Conservation (phyloP, 2,113 vertebrate genomes). For the Petromus typicus region DNA sequence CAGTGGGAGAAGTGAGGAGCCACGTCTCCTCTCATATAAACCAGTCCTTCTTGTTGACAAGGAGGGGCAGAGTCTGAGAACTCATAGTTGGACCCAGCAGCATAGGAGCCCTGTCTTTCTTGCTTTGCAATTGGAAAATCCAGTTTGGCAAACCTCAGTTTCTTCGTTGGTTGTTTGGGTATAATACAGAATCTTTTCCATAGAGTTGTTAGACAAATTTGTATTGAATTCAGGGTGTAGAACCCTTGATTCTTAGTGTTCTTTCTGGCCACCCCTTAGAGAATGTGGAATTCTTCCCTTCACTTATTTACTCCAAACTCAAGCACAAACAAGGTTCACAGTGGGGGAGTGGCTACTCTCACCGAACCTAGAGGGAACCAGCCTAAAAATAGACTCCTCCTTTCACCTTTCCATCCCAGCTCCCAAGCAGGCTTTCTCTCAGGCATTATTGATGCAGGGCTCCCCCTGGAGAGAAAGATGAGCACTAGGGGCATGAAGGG, state of each 20-base stretch:
- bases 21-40: accelerated
- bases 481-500: not conserved
- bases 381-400: not conserved
- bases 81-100: not conserved
- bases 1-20: not conserved
- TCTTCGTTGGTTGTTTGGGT: not conserved
- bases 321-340: not conserved
- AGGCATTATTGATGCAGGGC: not conserved
- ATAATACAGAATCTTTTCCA: not conserved
- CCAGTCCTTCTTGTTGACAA: no score
- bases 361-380: not conserved
- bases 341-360: not conserved
- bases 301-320: not conserved
- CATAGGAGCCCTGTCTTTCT: not conserved
- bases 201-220: not conserved
- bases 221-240: not conserved
- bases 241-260: not conserved
- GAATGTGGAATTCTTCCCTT: not conserved
- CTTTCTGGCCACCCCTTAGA: not conserved
- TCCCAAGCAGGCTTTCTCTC: not conserved
- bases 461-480: not conserved
- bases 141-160: not conserved
- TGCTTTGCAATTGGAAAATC: not conserved
- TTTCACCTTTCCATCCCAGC: not conserved
- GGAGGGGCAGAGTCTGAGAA: not conserved